phyloP scores from a whole-genome alignment of 1,140 invertebrate genomes.

The Drosophila suzukii region DNA sequence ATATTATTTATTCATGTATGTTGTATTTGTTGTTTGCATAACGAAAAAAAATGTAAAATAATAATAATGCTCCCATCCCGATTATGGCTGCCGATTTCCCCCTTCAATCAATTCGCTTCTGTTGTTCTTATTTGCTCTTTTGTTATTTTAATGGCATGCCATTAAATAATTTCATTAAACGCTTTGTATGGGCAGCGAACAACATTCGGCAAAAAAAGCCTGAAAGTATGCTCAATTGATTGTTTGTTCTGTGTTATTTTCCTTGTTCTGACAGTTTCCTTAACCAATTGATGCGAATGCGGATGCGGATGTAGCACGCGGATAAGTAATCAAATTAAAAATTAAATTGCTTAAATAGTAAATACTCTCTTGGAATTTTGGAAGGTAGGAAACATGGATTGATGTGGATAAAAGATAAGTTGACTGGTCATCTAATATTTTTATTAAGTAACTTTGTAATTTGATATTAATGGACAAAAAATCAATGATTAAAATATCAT shows the following conservation, averaged over 20 bases:
- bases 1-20: constrained; percentile 69
- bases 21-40: constrained; percentile 43
- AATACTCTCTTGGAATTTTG: constrained; percentile 14
- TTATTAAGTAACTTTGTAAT: background rate
- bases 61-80: constrained; percentile 21
- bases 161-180: constrained; percentile 82
- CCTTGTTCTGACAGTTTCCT: constrained; percentile 46
- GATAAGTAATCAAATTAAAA: constrained; percentile 1
- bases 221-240: constrained; percentile 58
- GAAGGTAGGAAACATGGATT: background rate
- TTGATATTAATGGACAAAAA: too few species aligned
- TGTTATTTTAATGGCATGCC: constrained; percentile 77
- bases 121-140: constrained; percentile 57
- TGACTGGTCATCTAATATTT: background rate
- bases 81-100: constrained; percentile 11
- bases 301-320: too few species aligned
- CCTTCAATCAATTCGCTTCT: constrained; percentile 37
- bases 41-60: constrained; percentile 45
- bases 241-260: constrained; percentile 52
- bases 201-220: constrained; percentile 28
- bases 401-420: too few species aligned
- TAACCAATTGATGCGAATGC: constrained; percentile 29
- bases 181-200: constrained; percentile 57
- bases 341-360: background rate
- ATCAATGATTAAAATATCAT: background rate